These are phyloP conservation scores for Amblyjoppa fuscipennis DNA, from an alignment of 2,888 invertebrate genomes.

Conservation along the genomic window DNA sequence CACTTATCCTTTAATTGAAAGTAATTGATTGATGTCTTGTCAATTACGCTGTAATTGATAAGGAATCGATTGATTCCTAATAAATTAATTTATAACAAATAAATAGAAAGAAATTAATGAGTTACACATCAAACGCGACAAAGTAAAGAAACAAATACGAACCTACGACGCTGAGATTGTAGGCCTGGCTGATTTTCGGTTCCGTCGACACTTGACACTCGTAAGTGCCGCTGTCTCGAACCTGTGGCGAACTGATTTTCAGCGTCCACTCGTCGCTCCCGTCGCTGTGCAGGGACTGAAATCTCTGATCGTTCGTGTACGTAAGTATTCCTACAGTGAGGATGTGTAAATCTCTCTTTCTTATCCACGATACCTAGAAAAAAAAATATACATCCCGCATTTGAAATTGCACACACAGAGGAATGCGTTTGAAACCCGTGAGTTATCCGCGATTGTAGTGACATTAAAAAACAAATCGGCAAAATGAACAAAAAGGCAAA, in stretches of 20 bases:
- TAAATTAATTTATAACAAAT: too few relatives aligned
- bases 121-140: neutral
- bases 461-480: too few relatives aligned
- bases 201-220: slow-evolving; percentile 93
- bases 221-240: slow-evolving; percentile 90
- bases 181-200: slow-evolving; percentile 92
- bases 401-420: neutral
- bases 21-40: too few relatives aligned
- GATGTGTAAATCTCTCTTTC: slow-evolving; percentile 93
- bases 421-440: neutral
- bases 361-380: slow-evolving; percentile 93
- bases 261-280: slow-evolving; percentile 91
- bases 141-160: slow-evolving; percentile 82
- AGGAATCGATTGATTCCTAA: too few relatives aligned
- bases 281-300: slow-evolving; percentile 90
- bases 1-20: too few relatives aligned
- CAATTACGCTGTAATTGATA: too few relatives aligned
- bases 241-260: slow-evolving; percentile 90
- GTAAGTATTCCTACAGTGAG: slow-evolving; percentile 91
- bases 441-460: too few relatives aligned
- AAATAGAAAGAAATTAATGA: too few relatives aligned
- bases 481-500: too few relatives aligned
- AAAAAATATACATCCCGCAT: neutral
- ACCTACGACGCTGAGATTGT: slow-evolving; percentile 92
- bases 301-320: slow-evolving; percentile 91